A percentile compares a stretch with the other conserved stretches of the same genome.
Conservation (phyloP, 2,888 invertebrate species). For the Agonopterix subpropinquella region DNA sequence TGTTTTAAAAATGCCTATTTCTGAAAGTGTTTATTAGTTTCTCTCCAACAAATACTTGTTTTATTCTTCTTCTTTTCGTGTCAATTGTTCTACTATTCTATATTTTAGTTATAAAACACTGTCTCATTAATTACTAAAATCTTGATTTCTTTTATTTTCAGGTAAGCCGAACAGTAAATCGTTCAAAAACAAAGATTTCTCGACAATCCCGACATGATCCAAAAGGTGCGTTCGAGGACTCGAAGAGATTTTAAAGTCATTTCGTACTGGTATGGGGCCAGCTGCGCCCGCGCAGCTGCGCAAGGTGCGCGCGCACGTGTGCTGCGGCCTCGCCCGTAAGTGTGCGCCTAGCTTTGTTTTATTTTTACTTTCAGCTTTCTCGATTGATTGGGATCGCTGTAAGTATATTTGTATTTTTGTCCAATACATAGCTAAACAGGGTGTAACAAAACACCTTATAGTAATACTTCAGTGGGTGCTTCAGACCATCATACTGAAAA, state of each 20-base stretch:
- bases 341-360: slow-evolving; percentile 21
- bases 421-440: no score
- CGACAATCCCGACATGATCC: slow-evolving; percentile 14
- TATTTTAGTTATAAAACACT: no score
- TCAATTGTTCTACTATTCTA: no score
- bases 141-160: slow-evolving; percentile 10
- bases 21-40: no score
- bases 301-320: slow-evolving; percentile 54
- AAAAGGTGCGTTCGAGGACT: slow-evolving; percentile 31
- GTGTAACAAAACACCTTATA: no score
- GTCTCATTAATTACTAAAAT: not conserved
- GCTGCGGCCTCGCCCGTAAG: slow-evolving; percentile 7
- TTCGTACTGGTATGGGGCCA: slow-evolving; percentile 22
- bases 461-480: no score
- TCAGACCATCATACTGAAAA: no score
- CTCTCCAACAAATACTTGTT: no score
- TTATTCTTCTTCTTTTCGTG: no score
- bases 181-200: slow-evolving; percentile 13
- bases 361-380: slow-evolving; percentile 13
- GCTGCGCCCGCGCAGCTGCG: slow-evolving; percentile 56
- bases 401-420: no score
- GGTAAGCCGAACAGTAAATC: slow-evolving; percentile 13
- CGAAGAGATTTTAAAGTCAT: slow-evolving; percentile 1
- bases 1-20: no score
- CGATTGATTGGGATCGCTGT: not conserved